A percentile compares a stretch with the other conserved stretches of the same genome.
Evolutionary conservation across 2,888 invertebrate species (phyloP).

Genomic region (Thecophora atra): DNA sequence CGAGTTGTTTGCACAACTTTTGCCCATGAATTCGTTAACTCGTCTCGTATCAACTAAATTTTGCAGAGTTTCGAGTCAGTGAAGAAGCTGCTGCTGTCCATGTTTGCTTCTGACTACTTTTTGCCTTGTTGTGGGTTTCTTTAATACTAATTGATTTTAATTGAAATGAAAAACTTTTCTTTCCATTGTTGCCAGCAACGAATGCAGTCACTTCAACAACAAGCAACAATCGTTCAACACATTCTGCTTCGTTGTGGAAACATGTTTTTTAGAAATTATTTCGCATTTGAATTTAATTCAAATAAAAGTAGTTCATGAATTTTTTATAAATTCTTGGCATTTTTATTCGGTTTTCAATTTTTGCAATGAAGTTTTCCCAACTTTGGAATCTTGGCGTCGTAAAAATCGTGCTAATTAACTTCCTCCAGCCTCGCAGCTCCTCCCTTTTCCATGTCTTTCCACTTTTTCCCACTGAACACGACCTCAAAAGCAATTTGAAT

Average conservation of each 20-base stretch:
- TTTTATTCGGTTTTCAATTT: too few relatives aligned
- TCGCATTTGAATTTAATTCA: neutral
- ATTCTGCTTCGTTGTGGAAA: too few relatives aligned
- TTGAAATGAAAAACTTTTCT: conserved; percentile 32
- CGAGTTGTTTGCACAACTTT: conserved; percentile 14
- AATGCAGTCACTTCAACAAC: too few relatives aligned
- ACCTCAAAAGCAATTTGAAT: conserved; percentile 28
- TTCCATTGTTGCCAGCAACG: conserved; percentile 2
- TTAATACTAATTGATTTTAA: conserved; percentile 31
- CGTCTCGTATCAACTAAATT: conserved; percentile 7
- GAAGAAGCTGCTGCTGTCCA: conserved; percentile 10
- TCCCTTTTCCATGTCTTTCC: too few relatives aligned
- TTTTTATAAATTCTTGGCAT: neutral
- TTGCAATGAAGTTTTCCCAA: neutral
- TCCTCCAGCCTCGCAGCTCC: neutral
- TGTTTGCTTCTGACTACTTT: conserved; percentile 9
- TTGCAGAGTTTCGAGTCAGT: conserved; percentile 13
- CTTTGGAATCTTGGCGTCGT: neutral
- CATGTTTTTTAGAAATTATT: neutral
- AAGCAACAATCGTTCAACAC: too few relatives aligned
- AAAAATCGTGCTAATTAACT: conserved; percentile 19
- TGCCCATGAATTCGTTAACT: conserved; percentile 31
- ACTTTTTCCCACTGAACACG: neutral
- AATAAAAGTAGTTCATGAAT: neutral
- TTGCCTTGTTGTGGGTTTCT: conserved; percentile 18